Base-by-base conservation (phyloP, 2,797 vertebrate species). In the Enteromius paludinosus region DNA sequence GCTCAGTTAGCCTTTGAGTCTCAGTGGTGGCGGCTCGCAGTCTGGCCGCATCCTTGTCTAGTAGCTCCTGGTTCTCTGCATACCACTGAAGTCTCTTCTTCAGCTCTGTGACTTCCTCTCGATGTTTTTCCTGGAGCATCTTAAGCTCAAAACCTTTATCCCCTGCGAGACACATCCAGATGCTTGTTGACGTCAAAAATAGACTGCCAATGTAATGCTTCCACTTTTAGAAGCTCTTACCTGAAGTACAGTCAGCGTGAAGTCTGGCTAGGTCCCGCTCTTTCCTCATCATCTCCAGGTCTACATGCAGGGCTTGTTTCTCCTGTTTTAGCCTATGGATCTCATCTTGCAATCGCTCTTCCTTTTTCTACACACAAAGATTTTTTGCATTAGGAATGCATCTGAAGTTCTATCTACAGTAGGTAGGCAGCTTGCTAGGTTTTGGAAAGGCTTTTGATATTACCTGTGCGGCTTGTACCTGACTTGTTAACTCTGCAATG, bases 41-140 rank as follows among this genome's bases (percentile, higher is more conserved):
- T 30, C 94, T 91, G 62, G 85, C 83, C 62, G 95, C 92, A 69
- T 99, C 97, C 93, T 92, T 95, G 90, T 97, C 96, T 87, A 97
- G 90, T 70, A 97, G 93, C 75, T 97, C 94, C 91, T 98, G 97
- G 90, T 99, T 98, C 91, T 98, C 96, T 17, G 96, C 94, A 86
- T 96, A 98, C 96, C 97, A 97, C 82, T 95, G 95, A 78, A 98
- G 92, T 85, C 95, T 93, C 84, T 94, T 97, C 87, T 95, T 96
- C 18, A 98, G 91, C 25, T 88, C 90, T 1, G 47, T 49, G 12
- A 97, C 92, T 90, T 99, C 97, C 84, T 96, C 92, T 85, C 93
- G 94, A 91, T 96, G 95, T 18, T 91, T 91, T 71, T 97, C 94
- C 92, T 97, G 93, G 87, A 95, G 89, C 61, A 94, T 85, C 84